Evolutionary conservation across 2,888 invertebrate genomes (phyloP).

Genomic region (Yponomeuta evonymella): DNA sequence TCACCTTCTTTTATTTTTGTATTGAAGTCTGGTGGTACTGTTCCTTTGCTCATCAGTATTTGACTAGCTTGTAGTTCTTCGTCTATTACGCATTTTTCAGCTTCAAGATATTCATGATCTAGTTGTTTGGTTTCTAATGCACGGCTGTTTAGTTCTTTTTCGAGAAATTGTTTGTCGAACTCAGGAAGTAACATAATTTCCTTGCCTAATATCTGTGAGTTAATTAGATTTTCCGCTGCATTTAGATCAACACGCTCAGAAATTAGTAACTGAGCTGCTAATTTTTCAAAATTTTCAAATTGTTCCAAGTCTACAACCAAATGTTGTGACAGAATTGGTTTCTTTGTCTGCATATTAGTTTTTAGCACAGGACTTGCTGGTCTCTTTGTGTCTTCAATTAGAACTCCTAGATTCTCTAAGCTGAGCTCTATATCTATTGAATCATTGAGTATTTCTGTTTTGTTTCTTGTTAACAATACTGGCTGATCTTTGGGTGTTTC

Average conservation of each 20-base stretch:
- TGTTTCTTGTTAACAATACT: neutral
- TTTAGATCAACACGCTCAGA: slow-evolving; percentile 27
- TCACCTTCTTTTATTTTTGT: slow-evolving; percentile 18
- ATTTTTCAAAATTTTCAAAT: slow-evolving; percentile 58
- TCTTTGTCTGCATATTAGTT: slow-evolving; percentile 20
- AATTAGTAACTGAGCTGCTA: slow-evolving; percentile 41
- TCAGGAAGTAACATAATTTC: neutral
- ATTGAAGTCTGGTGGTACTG: neutral
- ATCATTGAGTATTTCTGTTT: slow-evolving; percentile 13
- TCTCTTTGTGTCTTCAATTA: slow-evolving; percentile 24
- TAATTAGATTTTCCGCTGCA: slow-evolving; percentile 23
- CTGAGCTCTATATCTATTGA: slow-evolving; percentile 14
- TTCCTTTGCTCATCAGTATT: neutral
- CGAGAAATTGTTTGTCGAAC: neutral
- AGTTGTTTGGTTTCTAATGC: neutral
- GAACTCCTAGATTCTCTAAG: neutral
- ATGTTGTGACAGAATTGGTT: slow-evolving; percentile 27
- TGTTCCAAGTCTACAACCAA: slow-evolving; percentile 43
- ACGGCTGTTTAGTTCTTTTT: neutral
- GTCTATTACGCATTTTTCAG: neutral
- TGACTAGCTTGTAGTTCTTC: neutral
- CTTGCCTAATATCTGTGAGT: neutral
- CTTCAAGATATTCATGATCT: neutral
- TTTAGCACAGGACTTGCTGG: slow-evolving; percentile 43
- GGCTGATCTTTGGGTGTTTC: neutral